Base-by-base conservation (phyloP, 2,888 invertebrate species). In the Caenorhabditis angaria region DNA sequence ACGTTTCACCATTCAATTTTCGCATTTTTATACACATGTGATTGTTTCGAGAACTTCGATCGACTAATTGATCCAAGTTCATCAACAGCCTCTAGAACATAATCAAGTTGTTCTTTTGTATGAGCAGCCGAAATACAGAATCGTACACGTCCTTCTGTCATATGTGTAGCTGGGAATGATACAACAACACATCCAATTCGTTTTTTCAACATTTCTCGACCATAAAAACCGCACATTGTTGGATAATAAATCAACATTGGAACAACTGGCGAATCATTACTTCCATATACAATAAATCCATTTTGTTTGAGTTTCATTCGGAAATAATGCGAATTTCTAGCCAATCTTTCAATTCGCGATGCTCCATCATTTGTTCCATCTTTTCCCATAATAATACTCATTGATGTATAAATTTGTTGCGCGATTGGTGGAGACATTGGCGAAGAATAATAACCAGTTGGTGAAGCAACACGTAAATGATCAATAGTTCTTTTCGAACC, bases 101-200 rank as follows among this genome's bases (percentile, higher is more conserved):
- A 55, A 65, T 97, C 97, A 82, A 99, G 90, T 90, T 95, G 95
- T 89, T 93, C 94, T 89, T 94, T 94, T 63, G 94, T 93, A 89
- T 97, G 97, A 27, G 94, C 84, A 8, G 97, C 96, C 59, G 96
- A 97, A 73, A 99, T 90, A 88, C 99, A 99, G 89, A 97, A 94
- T 83, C 96, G 91, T 84, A 89, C 89, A 85, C 97, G 77, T 53
- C 94, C 94, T 89, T 93, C 93, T 90, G 93, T 93, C 83, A 99
- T 91, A 61, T 95, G 94, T 59, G 97, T 97, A 69, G 97, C 97
- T 63, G 99, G 99, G 89, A 96, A 99, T 78, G 97, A 97, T 63
- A 97, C 97, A 69, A 97, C 96, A 10, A 99, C 97, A 24, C 93
- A 92, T 64, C 96, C 97, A 54, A 86, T 77, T 78, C 93, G 92